Evolutionary conservation across 1,140 invertebrate species (phyloP).

Genomic region (Lasioglossum baleicum): DNA sequence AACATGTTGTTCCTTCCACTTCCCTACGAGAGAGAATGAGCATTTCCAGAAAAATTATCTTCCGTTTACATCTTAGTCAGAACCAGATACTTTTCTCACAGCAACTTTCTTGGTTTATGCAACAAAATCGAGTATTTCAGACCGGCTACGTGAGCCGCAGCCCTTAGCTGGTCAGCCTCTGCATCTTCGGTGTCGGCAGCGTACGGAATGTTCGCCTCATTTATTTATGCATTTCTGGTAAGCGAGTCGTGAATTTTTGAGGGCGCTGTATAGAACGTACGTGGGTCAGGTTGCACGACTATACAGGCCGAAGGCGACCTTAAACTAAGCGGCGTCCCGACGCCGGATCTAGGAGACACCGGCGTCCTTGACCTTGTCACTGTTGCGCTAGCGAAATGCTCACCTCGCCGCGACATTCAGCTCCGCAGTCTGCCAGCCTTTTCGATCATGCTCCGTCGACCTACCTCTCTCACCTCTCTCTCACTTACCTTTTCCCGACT

Average conservation of each 20-base stretch:
- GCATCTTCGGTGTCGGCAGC: neutral
- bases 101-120: too few species aligned
- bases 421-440: slow-evolving; percentile 45
- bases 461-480: neutral
- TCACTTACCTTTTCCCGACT: neutral
- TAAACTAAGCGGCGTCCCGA: slow-evolving; percentile 45
- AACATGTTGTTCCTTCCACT: too few species aligned
- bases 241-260: neutral
- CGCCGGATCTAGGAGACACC: slow-evolving; percentile 48
- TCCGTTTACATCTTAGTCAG: too few species aligned
- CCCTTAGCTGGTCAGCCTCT: too few species aligned
- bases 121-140: too few species aligned
- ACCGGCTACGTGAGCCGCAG: too few species aligned
- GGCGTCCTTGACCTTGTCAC: slow-evolving; percentile 50
- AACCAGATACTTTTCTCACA: too few species aligned
- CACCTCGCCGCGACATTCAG: slow-evolving; percentile 41
- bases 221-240: neutral
- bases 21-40: too few species aligned
- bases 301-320: slow-evolving; percentile 34
- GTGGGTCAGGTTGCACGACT: neutral
- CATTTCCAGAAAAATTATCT: too few species aligned
- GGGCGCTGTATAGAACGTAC: neutral
- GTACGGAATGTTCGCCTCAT: neutral
- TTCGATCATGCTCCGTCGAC: slow-evolving; percentile 26
- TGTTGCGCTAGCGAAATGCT: slow-evolving; percentile 52